A percentile compares a stretch with the other conserved stretches of the same genome.
Evolutionary conservation across 2,888 invertebrate species (phyloP).

Genomic region (Lepetodrilus schrolli): DNA sequence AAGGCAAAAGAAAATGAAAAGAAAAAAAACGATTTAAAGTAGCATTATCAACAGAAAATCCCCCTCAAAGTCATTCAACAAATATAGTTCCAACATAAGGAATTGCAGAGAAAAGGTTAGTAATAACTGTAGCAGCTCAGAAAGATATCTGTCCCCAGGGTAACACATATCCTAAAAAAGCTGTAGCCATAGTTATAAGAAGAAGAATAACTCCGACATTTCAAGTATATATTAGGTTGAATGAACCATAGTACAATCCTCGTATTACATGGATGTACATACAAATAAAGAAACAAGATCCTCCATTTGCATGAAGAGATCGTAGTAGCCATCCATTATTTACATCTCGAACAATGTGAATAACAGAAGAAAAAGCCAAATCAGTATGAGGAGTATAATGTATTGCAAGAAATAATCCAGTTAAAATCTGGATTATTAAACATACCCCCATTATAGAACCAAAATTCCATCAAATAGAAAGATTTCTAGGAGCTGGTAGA

Average conservation of each 20-base stretch:
- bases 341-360: conserved; percentile 83
- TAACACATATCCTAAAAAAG: conserved; percentile 82
- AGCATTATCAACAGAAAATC: conserved; percentile 84
- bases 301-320: conserved; percentile 83
- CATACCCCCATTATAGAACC: conserved; percentile 71
- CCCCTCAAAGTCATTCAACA: conserved; percentile 85
- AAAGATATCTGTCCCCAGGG: conserved; percentile 89
- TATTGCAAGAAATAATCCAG: conserved; percentile 83
- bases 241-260: conserved; percentile 79
- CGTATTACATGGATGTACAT: conserved; percentile 83
- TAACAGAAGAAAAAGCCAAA: conserved; percentile 81
- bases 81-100: conserved; percentile 81
- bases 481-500: conserved; percentile 58
- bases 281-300: conserved; percentile 84
- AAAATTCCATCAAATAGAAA: conserved; percentile 80
- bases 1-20: conserved; percentile 84
- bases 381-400: conserved; percentile 82
- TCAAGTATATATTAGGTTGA: conserved; percentile 80
- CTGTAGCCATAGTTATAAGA: conserved; percentile 83
- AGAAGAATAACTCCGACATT: conserved; percentile 81
- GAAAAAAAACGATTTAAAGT: conserved; percentile 86
- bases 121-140: conserved; percentile 88
- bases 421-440: conserved; percentile 81
- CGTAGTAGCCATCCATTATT: conserved; percentile 83
- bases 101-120: conserved; percentile 83